Conservation (phyloP, 2,888 invertebrate species). For the Cacoxenus indagator region DNA sequence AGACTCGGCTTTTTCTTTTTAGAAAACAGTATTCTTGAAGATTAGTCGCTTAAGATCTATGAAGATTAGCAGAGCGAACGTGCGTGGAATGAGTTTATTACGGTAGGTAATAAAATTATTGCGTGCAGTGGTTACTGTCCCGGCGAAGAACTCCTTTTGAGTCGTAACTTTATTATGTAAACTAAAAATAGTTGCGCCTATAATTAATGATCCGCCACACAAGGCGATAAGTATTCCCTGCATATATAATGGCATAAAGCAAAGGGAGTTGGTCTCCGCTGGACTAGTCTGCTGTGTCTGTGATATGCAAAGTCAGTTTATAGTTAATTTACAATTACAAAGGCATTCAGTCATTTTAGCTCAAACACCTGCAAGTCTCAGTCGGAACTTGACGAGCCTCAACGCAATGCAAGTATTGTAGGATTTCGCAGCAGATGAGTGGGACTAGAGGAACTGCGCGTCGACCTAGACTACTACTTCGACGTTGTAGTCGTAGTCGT, state of each 20-base stretch:
- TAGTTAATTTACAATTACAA: constrained; percentile 58
- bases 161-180: constrained; percentile 4
- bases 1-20: neutral
- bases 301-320: constrained; percentile 36
- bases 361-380: constrained; percentile 54
- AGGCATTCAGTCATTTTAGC: constrained; percentile 49
- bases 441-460: neutral
- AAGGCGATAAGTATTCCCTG: constrained; percentile 23
- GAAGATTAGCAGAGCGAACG: constrained; percentile 56
- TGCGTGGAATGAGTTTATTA: constrained; percentile 47
- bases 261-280: neutral
- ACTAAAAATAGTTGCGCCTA: constrained; percentile 4
- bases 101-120: constrained; percentile 47
- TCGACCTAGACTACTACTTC: neutral
- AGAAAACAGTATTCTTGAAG: neutral
- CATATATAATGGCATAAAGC: constrained; percentile 21
- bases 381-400: too few relatives aligned
- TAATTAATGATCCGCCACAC: constrained; percentile 23
- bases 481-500: neutral
- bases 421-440: too few relatives aligned
- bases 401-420: too few relatives aligned
- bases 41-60: constrained; percentile 20
- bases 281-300: neutral
- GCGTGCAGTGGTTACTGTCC: constrained; percentile 31
- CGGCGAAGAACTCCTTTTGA: neutral